Evolutionary conservation across 1,140 invertebrate genomes (phyloP), one percentile per base, ranked within the genome.

Genomic region (Goniozus legneri): DNA sequence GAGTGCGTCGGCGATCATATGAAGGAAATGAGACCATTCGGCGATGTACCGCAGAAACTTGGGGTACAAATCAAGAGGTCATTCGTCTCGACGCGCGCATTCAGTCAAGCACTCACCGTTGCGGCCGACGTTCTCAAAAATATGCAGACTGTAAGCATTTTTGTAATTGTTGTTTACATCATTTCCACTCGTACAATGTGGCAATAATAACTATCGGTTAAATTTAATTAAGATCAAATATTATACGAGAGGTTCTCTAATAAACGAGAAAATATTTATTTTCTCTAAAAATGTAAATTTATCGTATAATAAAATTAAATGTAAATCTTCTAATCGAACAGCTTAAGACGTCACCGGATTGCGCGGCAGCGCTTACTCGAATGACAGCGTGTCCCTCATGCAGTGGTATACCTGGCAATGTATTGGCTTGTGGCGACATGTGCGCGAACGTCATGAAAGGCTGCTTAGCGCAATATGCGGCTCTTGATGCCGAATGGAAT

Each of bases 41-140:
- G 92, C 2, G 94, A 97, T 70, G 90, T 95, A 15, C 94, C 94
- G 0, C 81, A 87, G 55, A 96, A 95, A 76, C 78, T 97, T 13
- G 87, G 87, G 0, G 79, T 87, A 12, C 92, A 96, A 72, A 83
- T 97, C 34, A 89, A 91, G 64, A 77, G 94, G 22, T 92, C 93
- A 0, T 97, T 98, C 75, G 88, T 97, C 12, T 95, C 95, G 1
- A 94, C 94, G 0, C 77, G 93, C 42, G 93, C 92, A 15, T 96
- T 97, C 70, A 88, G 91, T 43, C 92, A 95, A 67, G 89, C 92
- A 0, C 73, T 98, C 31, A 80, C 80, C 8, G 83, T 89, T 27
- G 93, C 90, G 0, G 83, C 87, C 8, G 88, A 94, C 54, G 86
- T 95, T 33, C 82, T 92, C 8, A 83, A 85, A 55, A 89, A 84